Conservation (phyloP, 2,888 invertebrate species). For the Galeopsomyia nigrocyanea region DNA sequence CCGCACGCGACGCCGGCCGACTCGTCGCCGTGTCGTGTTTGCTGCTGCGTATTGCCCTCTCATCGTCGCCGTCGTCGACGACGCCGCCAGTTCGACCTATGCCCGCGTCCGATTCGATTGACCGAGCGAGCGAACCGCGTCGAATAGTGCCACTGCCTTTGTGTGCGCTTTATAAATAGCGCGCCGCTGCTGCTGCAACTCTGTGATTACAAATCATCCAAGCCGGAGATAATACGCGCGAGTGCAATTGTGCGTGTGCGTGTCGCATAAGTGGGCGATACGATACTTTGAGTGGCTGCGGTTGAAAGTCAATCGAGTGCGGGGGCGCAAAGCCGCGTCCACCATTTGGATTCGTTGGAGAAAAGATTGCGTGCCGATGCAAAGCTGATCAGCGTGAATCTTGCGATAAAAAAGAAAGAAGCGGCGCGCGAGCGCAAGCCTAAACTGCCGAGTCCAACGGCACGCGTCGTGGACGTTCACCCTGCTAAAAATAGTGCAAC, state of each 20-base stretch:
- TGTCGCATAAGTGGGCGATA: no score
- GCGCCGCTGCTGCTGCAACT: no score
- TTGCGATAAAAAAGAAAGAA: not conserved
- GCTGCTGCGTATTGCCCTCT: not conserved
- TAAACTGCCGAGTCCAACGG: not conserved
- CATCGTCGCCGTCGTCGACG: slow-evolving; percentile 12
- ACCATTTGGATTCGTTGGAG: no score
- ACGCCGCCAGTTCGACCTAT: slow-evolving; percentile 38
- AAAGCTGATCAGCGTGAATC: not conserved
- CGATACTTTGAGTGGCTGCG: no score
- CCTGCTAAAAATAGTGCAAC: slow-evolving; percentile 41
- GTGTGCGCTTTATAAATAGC: not conserved
- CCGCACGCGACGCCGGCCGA: slow-evolving; percentile 45
- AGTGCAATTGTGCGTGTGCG: no score
- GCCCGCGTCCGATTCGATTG: not conserved
- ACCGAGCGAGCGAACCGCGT: not conserved
- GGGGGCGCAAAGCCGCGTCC: no score
- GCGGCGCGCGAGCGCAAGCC: not conserved
- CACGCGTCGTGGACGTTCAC: slow-evolving; percentile 39
- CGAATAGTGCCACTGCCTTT: not conserved
- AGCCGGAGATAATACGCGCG: no score
- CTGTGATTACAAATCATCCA: no score
- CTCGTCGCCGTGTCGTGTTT: not conserved
- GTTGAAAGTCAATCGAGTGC: no score
- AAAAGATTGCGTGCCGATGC: no score